These are phyloP conservation scores for Dynastes hyllus DNA, from an alignment of 2,888 invertebrate species.

Conservation along the genomic window DNA sequence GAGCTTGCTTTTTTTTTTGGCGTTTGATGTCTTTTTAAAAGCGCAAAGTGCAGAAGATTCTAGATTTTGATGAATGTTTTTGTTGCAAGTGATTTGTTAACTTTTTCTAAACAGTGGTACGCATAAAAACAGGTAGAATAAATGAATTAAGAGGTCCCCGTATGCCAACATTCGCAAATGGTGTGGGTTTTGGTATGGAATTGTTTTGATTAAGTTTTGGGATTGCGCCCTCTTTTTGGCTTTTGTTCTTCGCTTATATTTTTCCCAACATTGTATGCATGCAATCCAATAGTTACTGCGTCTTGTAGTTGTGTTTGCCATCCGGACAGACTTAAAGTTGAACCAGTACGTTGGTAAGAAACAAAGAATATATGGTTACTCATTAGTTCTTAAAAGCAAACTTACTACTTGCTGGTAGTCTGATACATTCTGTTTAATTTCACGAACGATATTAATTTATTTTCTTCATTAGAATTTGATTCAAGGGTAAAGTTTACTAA, in stretches of 20 bases:
- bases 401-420: no score
- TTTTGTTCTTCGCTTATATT: not conserved
- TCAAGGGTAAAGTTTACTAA: no score
- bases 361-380: no score
- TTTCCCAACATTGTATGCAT: no score
- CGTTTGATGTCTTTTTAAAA: slow-evolving; percentile 6
- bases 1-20: not conserved
- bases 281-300: no score
- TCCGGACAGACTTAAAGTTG: no score
- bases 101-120: slow-evolving; percentile 13
- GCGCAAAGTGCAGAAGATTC: slow-evolving; percentile 14
- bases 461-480: no score
- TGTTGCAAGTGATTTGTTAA: slow-evolving; percentile 39
- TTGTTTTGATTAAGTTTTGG: slow-evolving; percentile 30
- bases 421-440: no score
- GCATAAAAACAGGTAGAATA: slow-evolving; percentile 19
- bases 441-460: no score
- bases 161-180: slow-evolving; percentile 21
- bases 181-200: slow-evolving; percentile 12
- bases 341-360: no score
- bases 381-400: no score
- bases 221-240: not conserved
- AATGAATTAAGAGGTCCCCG: slow-evolving; percentile 6
- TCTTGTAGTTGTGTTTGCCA: no score
- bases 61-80: slow-evolving; percentile 39